Evolutionary conservation across 2,888 invertebrate species (phyloP), one percentile per base, ranked within the genome.

Genomic region (Leistus spinibarbis): DNA sequence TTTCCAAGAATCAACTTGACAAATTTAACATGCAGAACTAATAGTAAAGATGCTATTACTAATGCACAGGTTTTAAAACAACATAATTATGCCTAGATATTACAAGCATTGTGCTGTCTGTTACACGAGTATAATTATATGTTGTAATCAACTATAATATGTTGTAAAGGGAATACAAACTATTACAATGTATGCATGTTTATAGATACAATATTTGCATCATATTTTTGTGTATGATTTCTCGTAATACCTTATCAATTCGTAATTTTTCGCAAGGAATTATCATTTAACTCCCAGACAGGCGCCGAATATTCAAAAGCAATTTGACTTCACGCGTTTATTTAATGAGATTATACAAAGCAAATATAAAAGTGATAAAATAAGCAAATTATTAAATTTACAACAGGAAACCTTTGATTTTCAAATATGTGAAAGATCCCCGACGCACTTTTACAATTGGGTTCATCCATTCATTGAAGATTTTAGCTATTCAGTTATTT

Each of bases 1-100:
- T 72, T 72, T 72, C 72, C 56, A 19, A 40, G 72, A 72, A 69
- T 64, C 66, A 54, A 63, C 56, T 27, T 54, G 19, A 17, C 27
- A n/a, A 56, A 54, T 72, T 72, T 65, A 72, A 66, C 56, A 72
- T 72, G 65, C 72, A 72, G 65, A 66, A 66, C 65, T 56, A 65
- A 72, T 17, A 56, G 72, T 72, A 72, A 72, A 72, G 72, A 72
- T 66, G 63, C 19, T 54, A 65, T 27, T 57, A 56, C 56, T 65
- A 57, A 27, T 56, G 65, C 57, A 53, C 62, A 63, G 63, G 40
- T 27, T 54, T 17, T 40, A 53, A 54, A 66, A 66, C 53, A 13
- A 20, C 10, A 20, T 66, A 66, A 66, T 66, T 27, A 54, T 7
- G 20, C 20, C 20, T n/a, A 13, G 40, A 40, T 40, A 40, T 40